These are phyloP conservation scores for crab-eating macaque (Macaca fascicularis) DNA, from an alignment of 2,113 vertebrate genomes.

Conservation along the genomic window DNA sequence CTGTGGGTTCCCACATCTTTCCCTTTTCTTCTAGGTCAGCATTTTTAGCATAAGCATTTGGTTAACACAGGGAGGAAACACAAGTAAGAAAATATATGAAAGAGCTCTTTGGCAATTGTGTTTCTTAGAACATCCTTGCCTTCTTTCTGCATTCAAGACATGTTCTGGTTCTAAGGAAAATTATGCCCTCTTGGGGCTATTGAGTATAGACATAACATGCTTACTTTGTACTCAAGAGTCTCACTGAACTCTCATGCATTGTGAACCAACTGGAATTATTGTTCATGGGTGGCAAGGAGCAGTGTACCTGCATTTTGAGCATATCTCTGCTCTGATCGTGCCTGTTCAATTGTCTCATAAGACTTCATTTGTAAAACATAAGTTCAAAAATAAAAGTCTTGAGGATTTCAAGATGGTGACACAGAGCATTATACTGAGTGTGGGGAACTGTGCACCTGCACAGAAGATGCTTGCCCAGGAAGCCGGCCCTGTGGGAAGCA, in stretches of 20 bases:
- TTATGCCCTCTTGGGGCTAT: neutral
- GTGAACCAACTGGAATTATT: neutral
- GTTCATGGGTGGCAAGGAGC: neutral
- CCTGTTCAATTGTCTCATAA: neutral
- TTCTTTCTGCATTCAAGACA: neutral
- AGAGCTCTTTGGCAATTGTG: neutral
- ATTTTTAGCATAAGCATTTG: neutral
- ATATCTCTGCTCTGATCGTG: neutral
- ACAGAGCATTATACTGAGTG: neutral
- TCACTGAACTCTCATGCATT: neutral
- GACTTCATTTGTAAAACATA: neutral
- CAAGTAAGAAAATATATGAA: neutral
- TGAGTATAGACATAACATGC: neutral
- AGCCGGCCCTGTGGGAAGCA: no score
- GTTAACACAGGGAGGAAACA: neutral
- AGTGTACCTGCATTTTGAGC: neutral
- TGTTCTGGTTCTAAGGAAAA: neutral
- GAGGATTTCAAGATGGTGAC: neutral
- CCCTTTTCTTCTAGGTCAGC: neutral
- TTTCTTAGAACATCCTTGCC: neutral
- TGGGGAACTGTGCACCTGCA: no score
- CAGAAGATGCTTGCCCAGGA: neutral
- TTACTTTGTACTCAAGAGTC: neutral
- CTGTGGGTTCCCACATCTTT: neutral
- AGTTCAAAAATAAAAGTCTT: constrained; percentile 19